phyloP scores from a whole-genome alignment of 2,797 vertebrate genomes.

The Rhinatrema bivittatum region DNA sequence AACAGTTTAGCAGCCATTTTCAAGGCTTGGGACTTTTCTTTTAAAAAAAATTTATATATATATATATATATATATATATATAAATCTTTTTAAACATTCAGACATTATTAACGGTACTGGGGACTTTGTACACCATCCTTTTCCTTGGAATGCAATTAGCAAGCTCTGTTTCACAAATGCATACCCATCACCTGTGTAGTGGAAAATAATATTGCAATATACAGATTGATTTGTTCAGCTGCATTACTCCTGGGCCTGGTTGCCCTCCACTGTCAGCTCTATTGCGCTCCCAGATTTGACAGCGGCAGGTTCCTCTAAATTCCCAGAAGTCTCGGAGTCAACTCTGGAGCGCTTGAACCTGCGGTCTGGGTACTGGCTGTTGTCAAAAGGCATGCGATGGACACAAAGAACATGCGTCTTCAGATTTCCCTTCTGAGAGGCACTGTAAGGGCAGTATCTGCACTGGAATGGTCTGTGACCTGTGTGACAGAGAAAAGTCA shows the following conservation, averaged over 20 bases:
- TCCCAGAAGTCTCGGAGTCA: constrained; percentile 58
- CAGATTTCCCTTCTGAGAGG: constrained; percentile 93
- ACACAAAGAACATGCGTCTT: constrained; percentile 91
- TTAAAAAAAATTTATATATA: constrained; percentile 30
- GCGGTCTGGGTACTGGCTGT: constrained; percentile 86
- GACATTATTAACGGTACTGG: constrained; percentile 36
- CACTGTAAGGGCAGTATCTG: constrained; percentile 84
- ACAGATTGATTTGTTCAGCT: constrained; percentile 8
- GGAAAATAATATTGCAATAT: constrained; percentile 28
- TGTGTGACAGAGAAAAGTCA: constrained; percentile 24
- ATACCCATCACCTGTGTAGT: neutral
- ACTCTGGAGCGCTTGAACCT: constrained; percentile 84
- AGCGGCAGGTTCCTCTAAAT: constrained; percentile 50
- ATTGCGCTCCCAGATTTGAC: constrained; percentile 28
- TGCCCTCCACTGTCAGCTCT: constrained; percentile 45
- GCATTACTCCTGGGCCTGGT: constrained; percentile 46
- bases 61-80: constrained; percentile 26
- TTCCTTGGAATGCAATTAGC: constrained; percentile 24
- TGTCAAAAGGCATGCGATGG: constrained; percentile 95
- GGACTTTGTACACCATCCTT: constrained; percentile 13
- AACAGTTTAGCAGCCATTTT: constrained; percentile 69
- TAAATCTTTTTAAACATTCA: constrained; percentile 25
- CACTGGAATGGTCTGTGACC: constrained; percentile 85
- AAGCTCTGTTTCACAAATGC: constrained; percentile 18
- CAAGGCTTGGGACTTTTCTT: constrained; percentile 41